Base-by-base conservation (phyloP, 1,140 invertebrate species). In the Drosophila neocordata region DNA sequence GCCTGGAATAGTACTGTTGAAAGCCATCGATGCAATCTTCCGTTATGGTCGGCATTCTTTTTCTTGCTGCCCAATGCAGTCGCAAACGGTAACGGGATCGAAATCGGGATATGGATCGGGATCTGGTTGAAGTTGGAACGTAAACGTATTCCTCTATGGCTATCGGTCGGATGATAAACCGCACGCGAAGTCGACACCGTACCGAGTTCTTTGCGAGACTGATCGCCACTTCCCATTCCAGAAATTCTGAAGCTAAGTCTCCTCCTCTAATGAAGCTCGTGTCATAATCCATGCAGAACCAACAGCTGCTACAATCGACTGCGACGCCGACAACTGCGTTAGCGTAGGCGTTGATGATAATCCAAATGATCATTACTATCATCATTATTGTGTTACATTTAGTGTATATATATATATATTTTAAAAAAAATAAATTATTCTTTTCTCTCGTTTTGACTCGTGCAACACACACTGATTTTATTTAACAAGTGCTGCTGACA, bases 1-100 rank as follows among this genome's bases (percentile, higher is more conserved):
- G 92, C 70, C 93, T 92, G n/a, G 93, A 77, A 87, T 94, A 95
- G 85, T 95, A 95, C 76, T 94, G 89, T 78, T 93, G 93, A 83
- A 94, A 94, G 72, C 93, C 92, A 92, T 94, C 93, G 87, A 94
- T 91, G 59, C 90, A 90, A n/a, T 91, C 87, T 70, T 91, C 91
- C 37, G 90, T 91, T n/a, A 91, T 81, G 51, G 90, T 91, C 13
- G 89, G 89, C 90, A 91, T 91, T 84, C 48, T 89, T 18, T 12
- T 27, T 22, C 41, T n/a, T 18, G 67, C 22, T 62, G 65, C 68
- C 61, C 68, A 77, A 72, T 56, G 68, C 55, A 70, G 56, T 34
- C 63, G 68, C 61, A 58, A 44, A 41, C 22, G 62, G 37, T 58
- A 24, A 9, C 27, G 60, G 11, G 44, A 63, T 8, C 60, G 41